phyloP scores from a whole-genome alignment of 2,113 vertebrate genomes.

The Psilopsiagon aymara region DNA sequence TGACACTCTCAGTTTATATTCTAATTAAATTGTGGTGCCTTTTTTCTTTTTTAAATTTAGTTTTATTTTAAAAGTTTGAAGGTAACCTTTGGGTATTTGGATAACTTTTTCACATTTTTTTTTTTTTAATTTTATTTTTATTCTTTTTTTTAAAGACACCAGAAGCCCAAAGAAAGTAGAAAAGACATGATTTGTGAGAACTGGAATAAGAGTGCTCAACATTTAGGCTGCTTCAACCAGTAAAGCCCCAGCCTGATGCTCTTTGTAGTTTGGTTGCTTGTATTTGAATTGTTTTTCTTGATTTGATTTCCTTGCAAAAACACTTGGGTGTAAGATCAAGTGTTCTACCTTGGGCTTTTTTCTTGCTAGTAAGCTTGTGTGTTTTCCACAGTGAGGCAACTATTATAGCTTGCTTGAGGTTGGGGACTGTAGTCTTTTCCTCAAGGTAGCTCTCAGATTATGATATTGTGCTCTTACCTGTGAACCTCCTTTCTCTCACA shows the following conservation, averaged over 20 bases:
- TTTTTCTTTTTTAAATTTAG: constrained; percentile 22
- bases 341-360: neutral
- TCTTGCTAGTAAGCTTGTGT: neutral
- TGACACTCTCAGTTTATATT: neutral
- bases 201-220: neutral
- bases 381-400: neutral
- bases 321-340: neutral
- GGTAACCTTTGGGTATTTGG: constrained; percentile 27
- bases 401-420: neutral
- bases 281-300: neutral
- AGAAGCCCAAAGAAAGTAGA: neutral
- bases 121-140: neutral
- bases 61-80: constrained; percentile 56
- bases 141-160: neutral
- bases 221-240: neutral
- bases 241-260: neutral
- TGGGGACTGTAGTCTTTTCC: neutral
- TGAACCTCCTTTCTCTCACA: neutral
- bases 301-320: neutral
- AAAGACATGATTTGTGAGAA: neutral
- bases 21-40: constrained; percentile 40
- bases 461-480: neutral
- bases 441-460: neutral
- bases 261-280: neutral
- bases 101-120: neutral